These are phyloP conservation scores for Megaustenia siamemsis DNA, from an alignment of 2,888 invertebrate genomes.

Conservation along the genomic window DNA sequence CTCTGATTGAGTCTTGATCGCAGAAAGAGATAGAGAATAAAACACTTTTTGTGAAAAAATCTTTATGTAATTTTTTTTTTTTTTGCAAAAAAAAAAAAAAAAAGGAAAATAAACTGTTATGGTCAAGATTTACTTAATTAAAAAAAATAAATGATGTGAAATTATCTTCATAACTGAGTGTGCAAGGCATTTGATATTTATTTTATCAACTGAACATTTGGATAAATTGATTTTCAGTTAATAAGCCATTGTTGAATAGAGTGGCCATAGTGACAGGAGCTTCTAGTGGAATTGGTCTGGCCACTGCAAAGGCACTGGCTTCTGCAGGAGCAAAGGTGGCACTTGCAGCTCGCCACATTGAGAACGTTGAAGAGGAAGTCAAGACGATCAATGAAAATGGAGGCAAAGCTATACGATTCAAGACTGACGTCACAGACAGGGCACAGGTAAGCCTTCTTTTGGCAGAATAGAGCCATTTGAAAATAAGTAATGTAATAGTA, in stretches of 20 bases:
- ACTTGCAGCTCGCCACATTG: slow-evolving; percentile 78
- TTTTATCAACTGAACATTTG: neutral
- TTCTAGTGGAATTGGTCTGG: slow-evolving; percentile 80
- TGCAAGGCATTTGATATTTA: too few species aligned
- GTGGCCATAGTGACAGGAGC: slow-evolving; percentile 81
- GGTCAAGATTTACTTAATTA: too few species aligned
- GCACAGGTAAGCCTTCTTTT: slow-evolving; percentile 67
- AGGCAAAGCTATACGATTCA: slow-evolving; percentile 74
- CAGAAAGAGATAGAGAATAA: too few species aligned
- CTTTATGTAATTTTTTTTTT: too few species aligned
- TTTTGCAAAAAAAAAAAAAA: too few species aligned
- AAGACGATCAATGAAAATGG: slow-evolving; percentile 68
- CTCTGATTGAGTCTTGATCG: too few species aligned
- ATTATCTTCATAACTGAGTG: too few species aligned
- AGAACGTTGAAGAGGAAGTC: slow-evolving; percentile 71
- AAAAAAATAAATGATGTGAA: too few species aligned
- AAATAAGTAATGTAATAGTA: too few species aligned
- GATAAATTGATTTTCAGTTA: slow-evolving; percentile 36
- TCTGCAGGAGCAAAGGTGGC: slow-evolving; percentile 79
- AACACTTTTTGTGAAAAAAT: too few species aligned
- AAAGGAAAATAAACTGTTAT: too few species aligned
- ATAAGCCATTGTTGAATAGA: slow-evolving; percentile 52
- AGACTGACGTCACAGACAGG: slow-evolving; percentile 78
- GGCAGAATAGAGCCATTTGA: too few species aligned
- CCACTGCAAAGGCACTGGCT: slow-evolving; percentile 74